Percentiles rank a stretch among this genome's conserved stretches.
phyloP scores from a whole-genome alignment of 2,113 vertebrate genomes.

The Chloebia gouldiae region DNA sequence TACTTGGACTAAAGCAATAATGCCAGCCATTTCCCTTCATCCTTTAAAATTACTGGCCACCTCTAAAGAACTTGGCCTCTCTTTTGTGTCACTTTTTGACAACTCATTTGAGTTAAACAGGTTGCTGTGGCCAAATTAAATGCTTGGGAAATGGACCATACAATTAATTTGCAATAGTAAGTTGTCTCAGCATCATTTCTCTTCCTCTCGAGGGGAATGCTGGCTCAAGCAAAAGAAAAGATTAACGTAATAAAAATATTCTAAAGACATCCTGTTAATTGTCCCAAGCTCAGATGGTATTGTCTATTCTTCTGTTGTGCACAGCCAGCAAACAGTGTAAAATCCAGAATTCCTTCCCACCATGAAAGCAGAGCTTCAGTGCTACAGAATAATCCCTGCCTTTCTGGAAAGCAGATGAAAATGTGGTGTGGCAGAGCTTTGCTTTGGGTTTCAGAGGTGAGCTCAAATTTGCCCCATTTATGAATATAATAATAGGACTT shows the following conservation, averaged over 20 bases:
- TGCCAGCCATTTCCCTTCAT: slow-evolving; percentile 2
- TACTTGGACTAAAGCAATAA: background rate
- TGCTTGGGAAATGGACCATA: slow-evolving; percentile 45
- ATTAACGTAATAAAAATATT: slow-evolving; percentile 44
- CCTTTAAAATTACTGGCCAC: slow-evolving; percentile 10
- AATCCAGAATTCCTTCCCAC: slow-evolving; percentile 24
- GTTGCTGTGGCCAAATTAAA: slow-evolving; percentile 34
- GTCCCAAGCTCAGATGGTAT: background rate
- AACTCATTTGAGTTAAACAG: slow-evolving; percentile 3
- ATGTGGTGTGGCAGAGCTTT: background rate
- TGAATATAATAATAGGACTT: background rate
- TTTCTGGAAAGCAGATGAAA: background rate
- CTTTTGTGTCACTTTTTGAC: slow-evolving; percentile 23
- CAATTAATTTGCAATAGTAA: slow-evolving; percentile 31
- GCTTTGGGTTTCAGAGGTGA: background rate
- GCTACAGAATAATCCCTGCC: background rate
- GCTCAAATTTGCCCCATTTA: background rate
- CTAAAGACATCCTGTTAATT: slow-evolving; percentile 34
- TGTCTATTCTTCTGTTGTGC: background rate
- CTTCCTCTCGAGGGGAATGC: slow-evolving; percentile 31
- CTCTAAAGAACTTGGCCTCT: slow-evolving; percentile 8
- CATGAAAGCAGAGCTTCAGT: background rate
- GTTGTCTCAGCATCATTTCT: slow-evolving; percentile 34
- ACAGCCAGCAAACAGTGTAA: background rate
- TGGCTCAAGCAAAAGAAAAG: slow-evolving; percentile 28